These are phyloP conservation scores for Calliphora vomitoria DNA, from an alignment of 2,888 invertebrate species.

Conservation along the genomic window DNA sequence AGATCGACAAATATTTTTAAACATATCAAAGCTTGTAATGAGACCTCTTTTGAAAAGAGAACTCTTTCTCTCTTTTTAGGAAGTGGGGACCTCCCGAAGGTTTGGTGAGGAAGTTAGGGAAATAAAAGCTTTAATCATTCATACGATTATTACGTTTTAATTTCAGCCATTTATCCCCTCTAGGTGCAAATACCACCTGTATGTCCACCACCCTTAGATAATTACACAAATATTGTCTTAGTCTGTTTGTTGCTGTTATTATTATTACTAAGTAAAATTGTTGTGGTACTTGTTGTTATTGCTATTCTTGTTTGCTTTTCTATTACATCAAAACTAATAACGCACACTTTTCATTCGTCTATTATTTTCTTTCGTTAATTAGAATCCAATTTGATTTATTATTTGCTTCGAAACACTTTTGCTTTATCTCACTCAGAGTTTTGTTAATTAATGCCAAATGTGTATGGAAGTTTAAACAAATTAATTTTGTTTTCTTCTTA, in stretches of 20 bases:
- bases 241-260: conserved; percentile 3
- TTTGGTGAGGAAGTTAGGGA: neutral
- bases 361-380: neutral
- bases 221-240: conserved; percentile 60
- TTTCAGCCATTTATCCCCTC: conserved; percentile 19
- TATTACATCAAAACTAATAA: conserved; percentile 7
- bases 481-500: conserved; percentile 1
- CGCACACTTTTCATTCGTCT: conserved; percentile 17
- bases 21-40: conserved; percentile 76
- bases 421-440: neutral
- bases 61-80: neutral
- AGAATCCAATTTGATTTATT: conserved; percentile 7
- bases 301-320: conserved; percentile 1
- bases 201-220: conserved; percentile 27
- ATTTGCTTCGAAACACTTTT: neutral
- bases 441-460: conserved; percentile 23
- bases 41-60: conserved; percentile 23
- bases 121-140: neutral
- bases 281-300: neutral
- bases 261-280: neutral
- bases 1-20: conserved; percentile 77
- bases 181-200: conserved; percentile 17
- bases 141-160: conserved; percentile 4
- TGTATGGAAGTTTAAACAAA: neutral
- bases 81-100: neutral